Evolutionary conservation across 2,797 vertebrate species (phyloP).

Genomic region (Pipistrellus pygmaeus): DNA sequence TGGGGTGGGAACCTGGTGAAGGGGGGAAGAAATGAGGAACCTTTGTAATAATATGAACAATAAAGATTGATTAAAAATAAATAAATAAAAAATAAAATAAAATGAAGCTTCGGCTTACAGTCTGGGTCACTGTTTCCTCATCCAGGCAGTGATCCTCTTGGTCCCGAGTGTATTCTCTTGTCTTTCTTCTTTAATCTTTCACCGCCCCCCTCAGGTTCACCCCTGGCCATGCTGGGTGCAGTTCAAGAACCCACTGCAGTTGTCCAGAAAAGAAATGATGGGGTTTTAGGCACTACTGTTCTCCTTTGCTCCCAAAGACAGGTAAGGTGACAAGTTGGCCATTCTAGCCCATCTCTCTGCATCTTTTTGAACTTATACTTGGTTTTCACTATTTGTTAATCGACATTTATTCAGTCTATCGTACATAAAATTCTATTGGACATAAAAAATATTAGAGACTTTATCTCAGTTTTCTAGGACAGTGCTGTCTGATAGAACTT

Average conservation of each 20-base stretch:
- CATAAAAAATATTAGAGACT: not conserved
- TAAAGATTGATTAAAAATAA: too few species aligned
- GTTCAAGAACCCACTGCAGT: not conserved
- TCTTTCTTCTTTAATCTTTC: too few species aligned
- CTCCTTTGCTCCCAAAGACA: not conserved
- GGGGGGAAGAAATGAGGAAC: too few species aligned
- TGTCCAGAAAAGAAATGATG: not conserved
- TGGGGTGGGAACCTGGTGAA: too few species aligned
- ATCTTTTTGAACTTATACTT: not conserved
- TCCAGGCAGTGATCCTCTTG: too few species aligned
- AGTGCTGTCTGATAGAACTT: not conserved
- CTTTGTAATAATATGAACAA: too few species aligned
- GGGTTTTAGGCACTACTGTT: not conserved
- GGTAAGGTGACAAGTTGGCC: not conserved
- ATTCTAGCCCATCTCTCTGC: not conserved
- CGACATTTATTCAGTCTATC: not conserved
- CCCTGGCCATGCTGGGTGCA: too few species aligned
- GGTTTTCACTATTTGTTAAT: not conserved
- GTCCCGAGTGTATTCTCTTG: too few species aligned
- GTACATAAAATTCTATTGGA: not conserved
- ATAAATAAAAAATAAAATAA: too few species aligned
- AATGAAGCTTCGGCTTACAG: too few species aligned
- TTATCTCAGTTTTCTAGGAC: not conserved
- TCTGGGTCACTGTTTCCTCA: too few species aligned
- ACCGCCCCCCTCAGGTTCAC: too few species aligned